Evolutionary conservation across 2,113 vertebrate genomes (phyloP), one percentile per base, ranked within the genome.

Genomic region (Rhinichthys klamathensis): DNA sequence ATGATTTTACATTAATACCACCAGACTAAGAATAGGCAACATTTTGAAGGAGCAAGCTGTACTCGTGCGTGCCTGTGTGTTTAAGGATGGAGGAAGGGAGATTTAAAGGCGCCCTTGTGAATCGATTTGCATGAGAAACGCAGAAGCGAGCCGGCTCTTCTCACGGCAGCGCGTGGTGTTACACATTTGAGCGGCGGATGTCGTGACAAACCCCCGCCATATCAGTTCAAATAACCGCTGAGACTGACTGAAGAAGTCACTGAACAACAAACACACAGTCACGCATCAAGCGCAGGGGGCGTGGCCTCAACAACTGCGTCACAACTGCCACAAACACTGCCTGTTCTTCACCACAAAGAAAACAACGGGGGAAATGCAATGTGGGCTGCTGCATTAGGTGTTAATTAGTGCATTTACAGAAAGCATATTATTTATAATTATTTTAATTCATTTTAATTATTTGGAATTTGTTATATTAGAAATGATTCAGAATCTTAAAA

Each of bases 41-140:
- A 23, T 35, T 32, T 79, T 30, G 13, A 80, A 60, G 30, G 51
- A 54, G 51, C 13, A 1, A 56, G 49, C 65, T 70, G 30, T 63
- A 12, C 44, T 41, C 30, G 86, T 67, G 61, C 67, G 70, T 84
- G 82, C 60, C 83, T n/a, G 82, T 80, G 83, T 49, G 85, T 51
- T 61, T 30, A 80, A 61, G 21, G 35, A 27, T 67, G 77, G 58
- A 80, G 73, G 74, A 65, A 67, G 27, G 70, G 70, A 70, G 63
- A 44, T 80, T 51, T 86, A 32, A 81, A 32, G 86, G 4, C 89
- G 85, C 82, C 89, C 85, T 81, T 63, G 84, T 89, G 87, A 93
- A 92, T 92, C 87, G 92, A 94, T 95, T 94, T 95, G 93, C 94
- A 93, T 95, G 92, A 91, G 90, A 93, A 93, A 92, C 92, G 92